Conservation (phyloP, 2,888 invertebrate species). For the Drosophila anomelani region DNA sequence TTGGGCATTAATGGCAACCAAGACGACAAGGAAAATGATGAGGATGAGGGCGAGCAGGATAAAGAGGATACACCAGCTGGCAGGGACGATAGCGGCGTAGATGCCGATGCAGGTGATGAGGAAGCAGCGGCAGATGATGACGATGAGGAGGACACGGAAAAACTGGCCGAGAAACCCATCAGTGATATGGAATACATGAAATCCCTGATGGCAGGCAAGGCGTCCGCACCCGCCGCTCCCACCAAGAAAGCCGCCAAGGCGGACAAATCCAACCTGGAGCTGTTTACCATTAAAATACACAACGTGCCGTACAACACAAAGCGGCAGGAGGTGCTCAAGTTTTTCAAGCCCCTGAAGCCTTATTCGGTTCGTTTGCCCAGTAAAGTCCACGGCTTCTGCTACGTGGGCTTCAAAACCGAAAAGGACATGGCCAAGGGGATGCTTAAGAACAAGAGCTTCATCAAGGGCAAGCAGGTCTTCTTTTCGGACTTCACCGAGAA, state of each 20-base stretch:
- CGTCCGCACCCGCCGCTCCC: background rate
- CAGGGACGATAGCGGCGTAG: slow-evolving; percentile 82
- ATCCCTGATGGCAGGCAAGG: slow-evolving; percentile 86
- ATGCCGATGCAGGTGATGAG: slow-evolving; percentile 82
- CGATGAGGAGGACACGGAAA: slow-evolving; percentile 84
- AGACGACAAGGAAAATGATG: slow-evolving; percentile 60
- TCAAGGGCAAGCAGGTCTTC: slow-evolving; percentile 89
- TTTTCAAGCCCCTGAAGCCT: slow-evolving; percentile 92
- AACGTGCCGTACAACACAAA: slow-evolving; percentile 92
- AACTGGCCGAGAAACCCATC: slow-evolving; percentile 89
- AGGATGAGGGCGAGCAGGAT: slow-evolving; percentile 58
- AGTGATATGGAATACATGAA: slow-evolving; percentile 94
- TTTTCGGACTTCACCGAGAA: slow-evolving; percentile 86
- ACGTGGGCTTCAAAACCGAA: slow-evolving; percentile 94
- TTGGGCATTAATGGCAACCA: slow-evolving; percentile 71
- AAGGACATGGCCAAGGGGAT: slow-evolving; percentile 92
- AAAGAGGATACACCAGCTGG: slow-evolving; percentile 3
- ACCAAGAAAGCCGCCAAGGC: slow-evolving; percentile 84
- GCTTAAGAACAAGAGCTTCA: slow-evolving; percentile 93
- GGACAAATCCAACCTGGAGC: slow-evolving; percentile 80
- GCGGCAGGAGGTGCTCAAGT: slow-evolving; percentile 93
- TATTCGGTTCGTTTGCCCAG: slow-evolving; percentile 92
- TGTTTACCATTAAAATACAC: slow-evolving; percentile 90
- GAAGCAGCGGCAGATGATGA: slow-evolving; percentile 77
- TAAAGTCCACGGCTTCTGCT: slow-evolving; percentile 93